Base-by-base conservation (phyloP, 2,113 vertebrate genomes). In the Lamprologus tigripictilis region DNA sequence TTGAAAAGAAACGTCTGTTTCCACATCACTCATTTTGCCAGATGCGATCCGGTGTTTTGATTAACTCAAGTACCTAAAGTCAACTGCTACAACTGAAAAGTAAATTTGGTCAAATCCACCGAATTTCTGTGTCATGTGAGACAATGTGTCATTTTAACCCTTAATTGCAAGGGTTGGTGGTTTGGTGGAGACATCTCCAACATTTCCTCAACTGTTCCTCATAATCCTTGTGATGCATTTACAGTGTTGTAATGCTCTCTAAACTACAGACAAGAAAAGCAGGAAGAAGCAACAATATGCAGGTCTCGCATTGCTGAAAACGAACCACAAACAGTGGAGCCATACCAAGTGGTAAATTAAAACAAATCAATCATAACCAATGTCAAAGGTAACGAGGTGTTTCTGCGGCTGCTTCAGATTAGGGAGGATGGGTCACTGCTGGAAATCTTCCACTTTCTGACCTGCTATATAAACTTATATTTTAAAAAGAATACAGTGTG, bases 41-140 rank as follows among this genome's bases (percentile, higher is more conserved):
- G 28, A 61, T 33, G 28, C 9, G 0, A 17, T 10, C 26, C 5
- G 0, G 16, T 1, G 58, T 33, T 63, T 63, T 33, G 28, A 17
- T 63, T 63, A 33, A 33, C 8, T 16, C 26, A 17, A 55, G 21
- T 31, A 19, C 16, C 57, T 33, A 63, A 17, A 19, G 28, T 63
- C 16, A 35, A 19, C 9, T 63, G 9, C 16, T 35, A 63, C 6
- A 35, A 33, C 16, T 11, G 9, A 10, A 19, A 61, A 61, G 16
- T 5, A 63, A 35, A 33, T 63, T 11, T 33, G 28, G 28, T 63
- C 28, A 63, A 33, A 63, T 63, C 9, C 28, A 63, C 16, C 16
- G 0, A 63, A 35, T 63, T 63, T 33, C 5, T 35, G 9, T 35
- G 6, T 35, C 58, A 8, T 28, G 51, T 53, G 51, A 21, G 51